Conservation (phyloP, 2,888 invertebrate species). For the Hyppa rectilinea region DNA sequence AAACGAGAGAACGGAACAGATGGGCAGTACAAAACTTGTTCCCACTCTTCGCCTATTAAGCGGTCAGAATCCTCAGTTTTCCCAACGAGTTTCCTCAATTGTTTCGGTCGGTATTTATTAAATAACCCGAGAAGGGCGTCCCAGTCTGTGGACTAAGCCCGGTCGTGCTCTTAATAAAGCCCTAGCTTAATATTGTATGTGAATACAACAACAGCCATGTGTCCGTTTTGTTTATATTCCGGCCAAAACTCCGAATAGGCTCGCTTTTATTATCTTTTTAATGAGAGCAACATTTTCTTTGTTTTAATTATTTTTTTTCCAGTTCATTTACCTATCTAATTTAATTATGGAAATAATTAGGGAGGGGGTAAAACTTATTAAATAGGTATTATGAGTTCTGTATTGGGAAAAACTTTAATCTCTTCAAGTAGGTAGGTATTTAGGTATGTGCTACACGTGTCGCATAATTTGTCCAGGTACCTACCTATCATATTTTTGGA, state of each 20-base stretch:
- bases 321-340: conserved; percentile 45
- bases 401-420: conserved; percentile 7
- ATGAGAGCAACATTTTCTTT: conserved; percentile 53
- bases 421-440: neutral
- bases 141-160: conserved; percentile 80
- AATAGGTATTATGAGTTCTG: conserved; percentile 39
- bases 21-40: conserved; percentile 54
- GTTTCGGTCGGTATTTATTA: conserved; percentile 86
- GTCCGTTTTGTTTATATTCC: conserved; percentile 64
- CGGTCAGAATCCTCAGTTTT: conserved; percentile 76
- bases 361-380: no score
- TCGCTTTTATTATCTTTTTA: conserved; percentile 62
- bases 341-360: conserved; percentile 36
- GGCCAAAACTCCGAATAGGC: conserved; percentile 33
- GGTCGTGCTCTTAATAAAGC: conserved; percentile 79
- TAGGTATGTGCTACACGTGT: neutral
- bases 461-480: neutral
- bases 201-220: conserved; percentile 62
- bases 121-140: conserved; percentile 84
- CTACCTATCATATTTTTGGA: neutral
- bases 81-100: conserved; percentile 81
- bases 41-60: conserved; percentile 54
- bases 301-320: conserved; percentile 48
- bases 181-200: conserved; percentile 71
- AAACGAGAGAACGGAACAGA: conserved; percentile 35